These are phyloP conservation scores for Balanococcus diminutus DNA, from an alignment of 2,888 invertebrate genomes.

Conservation along the genomic window DNA sequence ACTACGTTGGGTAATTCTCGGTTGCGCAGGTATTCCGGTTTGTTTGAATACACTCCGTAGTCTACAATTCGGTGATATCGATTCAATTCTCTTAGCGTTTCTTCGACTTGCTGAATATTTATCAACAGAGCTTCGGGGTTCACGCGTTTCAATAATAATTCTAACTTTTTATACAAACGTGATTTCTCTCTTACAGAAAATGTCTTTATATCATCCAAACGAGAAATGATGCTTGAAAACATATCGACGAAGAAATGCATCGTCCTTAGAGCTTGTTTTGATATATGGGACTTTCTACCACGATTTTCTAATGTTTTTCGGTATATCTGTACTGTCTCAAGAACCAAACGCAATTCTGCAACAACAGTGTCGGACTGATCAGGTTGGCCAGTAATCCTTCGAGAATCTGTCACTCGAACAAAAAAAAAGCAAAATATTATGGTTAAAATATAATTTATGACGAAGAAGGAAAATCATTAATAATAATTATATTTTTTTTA, in stretches of 20 bases:
- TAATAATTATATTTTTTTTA: too few relatives aligned
- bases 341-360: neutral
- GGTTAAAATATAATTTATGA: too few relatives aligned
- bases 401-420: too few relatives aligned
- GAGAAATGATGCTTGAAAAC: neutral
- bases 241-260: neutral
- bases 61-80: constrained; percentile 44
- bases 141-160: neutral
- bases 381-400: neutral
- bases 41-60: neutral
- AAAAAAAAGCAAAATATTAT: too few relatives aligned
- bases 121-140: neutral
- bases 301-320: neutral
- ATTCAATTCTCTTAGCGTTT: constrained; percentile 37
- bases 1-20: neutral
- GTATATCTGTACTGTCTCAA: neutral
- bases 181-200: neutral
- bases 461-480: too few relatives aligned
- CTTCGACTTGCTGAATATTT: constrained; percentile 50
- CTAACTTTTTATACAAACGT: neutral
- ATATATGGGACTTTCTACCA: neutral
- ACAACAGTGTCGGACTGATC: neutral
- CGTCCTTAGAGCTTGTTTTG: neutral
- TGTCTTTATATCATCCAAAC: neutral
- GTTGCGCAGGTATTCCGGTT: neutral